These are phyloP conservation scores for Pangasius macronema DNA, from an alignment of 2,797 vertebrate genomes.

Conservation along the genomic window DNA sequence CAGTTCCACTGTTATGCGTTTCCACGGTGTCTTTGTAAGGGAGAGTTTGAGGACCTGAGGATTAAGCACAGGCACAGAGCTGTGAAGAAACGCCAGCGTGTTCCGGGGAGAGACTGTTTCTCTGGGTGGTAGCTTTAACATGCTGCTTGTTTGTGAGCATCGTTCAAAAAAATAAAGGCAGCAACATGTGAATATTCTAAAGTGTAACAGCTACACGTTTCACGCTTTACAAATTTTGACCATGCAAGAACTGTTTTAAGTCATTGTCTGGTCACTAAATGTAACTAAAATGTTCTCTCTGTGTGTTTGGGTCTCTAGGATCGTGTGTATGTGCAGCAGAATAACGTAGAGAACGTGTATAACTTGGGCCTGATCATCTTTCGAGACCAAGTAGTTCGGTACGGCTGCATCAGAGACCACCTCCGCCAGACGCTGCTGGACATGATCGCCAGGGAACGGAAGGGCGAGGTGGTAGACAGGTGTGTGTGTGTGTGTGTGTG, in stretches of 20 bases:
- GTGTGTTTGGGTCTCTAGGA: constrained; percentile 74
- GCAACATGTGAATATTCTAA: background rate
- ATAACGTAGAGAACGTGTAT: constrained; percentile 97
- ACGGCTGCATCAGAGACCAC: constrained; percentile 94
- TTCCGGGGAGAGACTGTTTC: background rate
- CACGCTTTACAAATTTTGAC: background rate
- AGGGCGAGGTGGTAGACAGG: constrained; percentile 96
- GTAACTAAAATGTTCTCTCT: background rate
- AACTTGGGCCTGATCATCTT: constrained; percentile 98
- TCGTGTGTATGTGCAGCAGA: constrained; percentile 96
- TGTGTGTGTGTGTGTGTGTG: background rate
- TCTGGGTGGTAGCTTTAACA: background rate
- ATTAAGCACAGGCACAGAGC: background rate
- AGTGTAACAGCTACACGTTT: background rate
- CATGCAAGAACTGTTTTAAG: background rate
- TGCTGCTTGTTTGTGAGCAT: background rate
- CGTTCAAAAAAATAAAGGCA: background rate
- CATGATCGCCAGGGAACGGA: constrained; percentile 96
- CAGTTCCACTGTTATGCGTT: background rate
- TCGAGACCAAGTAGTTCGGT: constrained; percentile 94
- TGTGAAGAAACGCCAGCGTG: background rate
- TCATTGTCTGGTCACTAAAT: background rate
- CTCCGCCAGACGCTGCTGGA: constrained; percentile 91
- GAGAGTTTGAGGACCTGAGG: background rate
- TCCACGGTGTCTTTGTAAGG: background rate